phyloP scores from a whole-genome alignment of 2,888 invertebrate species.

The Phasia obesa region DNA sequence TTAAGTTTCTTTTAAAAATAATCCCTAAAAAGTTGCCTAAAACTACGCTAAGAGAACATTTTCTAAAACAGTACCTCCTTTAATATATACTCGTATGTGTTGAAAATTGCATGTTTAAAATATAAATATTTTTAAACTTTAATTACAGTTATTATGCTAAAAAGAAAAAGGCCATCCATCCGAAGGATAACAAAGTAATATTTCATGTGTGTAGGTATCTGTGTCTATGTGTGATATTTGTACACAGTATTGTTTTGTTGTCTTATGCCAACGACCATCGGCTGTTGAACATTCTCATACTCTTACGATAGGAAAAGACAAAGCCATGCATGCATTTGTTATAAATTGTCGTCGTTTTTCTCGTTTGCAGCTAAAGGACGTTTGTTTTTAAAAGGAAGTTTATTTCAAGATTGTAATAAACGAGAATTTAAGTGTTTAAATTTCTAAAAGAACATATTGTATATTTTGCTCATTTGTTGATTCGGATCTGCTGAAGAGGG shows the following conservation, averaged over 20 bases:
- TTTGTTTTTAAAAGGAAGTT: conserved; percentile 35
- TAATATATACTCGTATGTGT: too few species aligned
- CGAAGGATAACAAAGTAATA: conserved; percentile 36
- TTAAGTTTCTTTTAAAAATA: background rate
- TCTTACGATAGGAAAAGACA: background rate
- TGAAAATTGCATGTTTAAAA: too few species aligned
- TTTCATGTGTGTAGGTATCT: background rate
- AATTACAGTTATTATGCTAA: conserved; percentile 15
- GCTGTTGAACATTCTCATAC: conserved; percentile 34
- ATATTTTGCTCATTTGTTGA: conserved; percentile 28
- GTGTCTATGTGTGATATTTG: conserved; percentile 4
- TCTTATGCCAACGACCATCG: conserved; percentile 9
- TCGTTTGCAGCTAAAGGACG: conserved; percentile 7
- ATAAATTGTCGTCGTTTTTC: conserved; percentile 10
- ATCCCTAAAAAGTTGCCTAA: too few species aligned
- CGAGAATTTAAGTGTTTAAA: conserved; percentile 21
- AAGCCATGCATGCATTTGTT: background rate
- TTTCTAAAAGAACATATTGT: conserved; percentile 1
- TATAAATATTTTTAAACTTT: background rate
- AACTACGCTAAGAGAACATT: background rate
- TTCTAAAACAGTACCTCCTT: background rate
- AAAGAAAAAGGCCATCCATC: conserved; percentile 36
- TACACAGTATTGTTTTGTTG: conserved; percentile 27
- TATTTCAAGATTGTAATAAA: conserved; percentile 22
- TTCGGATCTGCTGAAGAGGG: background rate